Evolutionary conservation across 2,888 invertebrate species (phyloP).

Genomic region (Blastobasis adustella): DNA sequence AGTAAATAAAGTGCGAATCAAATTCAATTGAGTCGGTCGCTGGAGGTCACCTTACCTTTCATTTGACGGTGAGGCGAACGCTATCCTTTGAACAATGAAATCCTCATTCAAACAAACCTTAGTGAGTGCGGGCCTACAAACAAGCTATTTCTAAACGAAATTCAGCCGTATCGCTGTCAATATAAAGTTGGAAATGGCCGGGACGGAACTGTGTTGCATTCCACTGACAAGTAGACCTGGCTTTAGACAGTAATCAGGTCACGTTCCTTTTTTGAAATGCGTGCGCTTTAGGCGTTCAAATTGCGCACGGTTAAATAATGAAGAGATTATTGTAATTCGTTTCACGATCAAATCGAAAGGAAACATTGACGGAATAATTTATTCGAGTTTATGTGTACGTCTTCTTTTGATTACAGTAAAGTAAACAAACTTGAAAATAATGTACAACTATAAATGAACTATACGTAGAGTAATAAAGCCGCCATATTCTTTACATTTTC

Average conservation of each 20-base stretch:
- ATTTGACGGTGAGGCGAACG: slow-evolving; percentile 36
- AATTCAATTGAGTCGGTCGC: slow-evolving; percentile 38
- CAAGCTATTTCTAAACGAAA: too few relatives aligned
- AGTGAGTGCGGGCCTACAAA: too few relatives aligned
- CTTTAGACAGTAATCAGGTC: slow-evolving; percentile 70
- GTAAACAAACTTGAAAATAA: too few relatives aligned
- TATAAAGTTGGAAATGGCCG: not conserved
- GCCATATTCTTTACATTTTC: too few relatives aligned
- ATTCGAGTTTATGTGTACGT: too few relatives aligned
- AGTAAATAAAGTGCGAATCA: slow-evolving; percentile 23
- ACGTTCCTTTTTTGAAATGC: slow-evolving; percentile 69
- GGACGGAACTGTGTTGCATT: slow-evolving; percentile 1
- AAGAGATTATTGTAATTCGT: too few relatives aligned
- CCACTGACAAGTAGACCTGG: slow-evolving; percentile 51
- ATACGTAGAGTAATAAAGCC: too few relatives aligned
- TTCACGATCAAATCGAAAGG: too few relatives aligned
- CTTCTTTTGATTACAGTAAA: too few relatives aligned
- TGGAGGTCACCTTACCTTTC: slow-evolving; percentile 31
- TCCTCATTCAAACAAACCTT: slow-evolving; percentile 25
- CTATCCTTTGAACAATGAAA: slow-evolving; percentile 50
- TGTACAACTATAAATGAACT: too few relatives aligned
- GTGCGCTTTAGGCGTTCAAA: slow-evolving; percentile 30
- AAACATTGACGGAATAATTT: too few relatives aligned
- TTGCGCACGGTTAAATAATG: not conserved
- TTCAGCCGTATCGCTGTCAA: too few relatives aligned